A percentile compares a stretch with the other conserved stretches of the same genome.
Evolutionary conservation across 92 coral and sea anemone genomes (phyloP).

Genomic region (Epizoanthus scotinus): DNA sequence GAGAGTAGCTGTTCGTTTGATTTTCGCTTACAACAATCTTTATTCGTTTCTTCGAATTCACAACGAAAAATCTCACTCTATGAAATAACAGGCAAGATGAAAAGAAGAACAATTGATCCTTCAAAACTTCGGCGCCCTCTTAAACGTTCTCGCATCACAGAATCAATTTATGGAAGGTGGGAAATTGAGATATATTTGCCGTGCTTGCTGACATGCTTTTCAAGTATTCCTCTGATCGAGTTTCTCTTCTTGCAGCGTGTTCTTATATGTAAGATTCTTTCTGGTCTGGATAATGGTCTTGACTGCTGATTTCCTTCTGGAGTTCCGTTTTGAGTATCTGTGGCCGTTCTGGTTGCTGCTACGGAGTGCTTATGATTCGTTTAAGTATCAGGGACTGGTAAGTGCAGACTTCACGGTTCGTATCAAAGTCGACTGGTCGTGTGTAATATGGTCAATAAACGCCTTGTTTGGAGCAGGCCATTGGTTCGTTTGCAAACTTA

Average conservation of each 20-base stretch:
- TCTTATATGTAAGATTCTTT: conserved; percentile 95
- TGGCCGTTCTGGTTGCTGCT: conserved; percentile 99
- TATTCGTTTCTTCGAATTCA: conserved; percentile 30
- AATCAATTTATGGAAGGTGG: conserved; percentile 99
- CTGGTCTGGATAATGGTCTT: conserved; percentile 97
- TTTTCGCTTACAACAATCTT: conserved; percentile 32
- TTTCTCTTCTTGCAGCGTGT: conserved; percentile 75
- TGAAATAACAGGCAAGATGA: conserved; percentile 71
- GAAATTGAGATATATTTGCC: conserved; percentile 38
- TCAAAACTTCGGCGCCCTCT: conserved; percentile 95
- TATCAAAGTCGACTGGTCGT: conserved; percentile 18
- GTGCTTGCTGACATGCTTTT: conserved; percentile 40
- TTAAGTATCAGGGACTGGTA: conserved; percentile 99
- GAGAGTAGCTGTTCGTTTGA: conserved; percentile 47
- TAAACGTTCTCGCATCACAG: conserved; percentile 98
- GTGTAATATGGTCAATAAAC: conserved; percentile 24
- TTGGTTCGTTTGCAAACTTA: conserved; percentile 1
- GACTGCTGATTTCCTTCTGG: conserved; percentile 97
- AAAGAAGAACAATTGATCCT: conserved; percentile 97
- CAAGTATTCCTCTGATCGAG: conserved; percentile 42
- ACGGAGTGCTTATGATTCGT: conserved; percentile 99
- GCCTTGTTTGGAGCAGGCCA: neutral
- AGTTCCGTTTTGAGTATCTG: conserved; percentile 99
- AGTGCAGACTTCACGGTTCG: conserved; percentile 48
- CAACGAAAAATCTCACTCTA: conserved; percentile 45